These are phyloP conservation scores for Drosophila navojoa DNA, from an alignment of 1,140 invertebrate genomes.

Conservation along the genomic window DNA sequence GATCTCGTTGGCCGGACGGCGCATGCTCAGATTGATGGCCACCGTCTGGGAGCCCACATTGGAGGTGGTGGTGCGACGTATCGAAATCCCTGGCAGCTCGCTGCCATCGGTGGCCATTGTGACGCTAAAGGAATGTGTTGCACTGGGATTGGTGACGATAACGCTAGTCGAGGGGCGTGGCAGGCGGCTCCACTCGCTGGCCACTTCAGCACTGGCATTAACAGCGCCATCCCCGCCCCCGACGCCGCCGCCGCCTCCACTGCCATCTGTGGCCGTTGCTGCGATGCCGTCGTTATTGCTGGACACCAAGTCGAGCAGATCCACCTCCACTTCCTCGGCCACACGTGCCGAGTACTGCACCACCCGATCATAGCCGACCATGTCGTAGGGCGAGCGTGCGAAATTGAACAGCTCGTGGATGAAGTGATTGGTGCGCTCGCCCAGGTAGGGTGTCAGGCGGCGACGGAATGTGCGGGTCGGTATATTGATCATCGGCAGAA, in stretches of 20 bases:
- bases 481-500: conserved; percentile 89
- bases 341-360: conserved; percentile 84
- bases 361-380: conserved; percentile 89
- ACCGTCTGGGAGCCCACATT: conserved; percentile 72
- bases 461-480: conserved; percentile 89
- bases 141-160: conserved; percentile 73
- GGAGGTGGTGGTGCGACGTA: conserved; percentile 63
- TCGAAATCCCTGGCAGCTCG: conserved; percentile 67
- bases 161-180: conserved; percentile 64
- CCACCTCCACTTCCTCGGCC: conserved; percentile 71
- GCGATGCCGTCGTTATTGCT: conserved; percentile 49
- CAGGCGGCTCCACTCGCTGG: conserved; percentile 34
- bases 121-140: conserved; percentile 71
- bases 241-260: not conserved
- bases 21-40: conserved; percentile 72
- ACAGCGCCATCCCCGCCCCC: conserved; percentile 9
- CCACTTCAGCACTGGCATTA: conserved; percentile 18
- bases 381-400: conserved; percentile 92
- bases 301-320: conserved; percentile 62
- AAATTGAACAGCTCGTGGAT: conserved; percentile 95
- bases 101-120: conserved; percentile 70
- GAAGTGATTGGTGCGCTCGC: conserved; percentile 90
- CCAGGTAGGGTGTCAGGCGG: conserved; percentile 85
- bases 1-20: conserved; percentile 60
- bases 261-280: conserved; percentile 18